Evolutionary conservation across 2,888 invertebrate genomes (phyloP), one percentile per base, ranked within the genome.

Genomic region (Camptogramma bilineatum): DNA sequence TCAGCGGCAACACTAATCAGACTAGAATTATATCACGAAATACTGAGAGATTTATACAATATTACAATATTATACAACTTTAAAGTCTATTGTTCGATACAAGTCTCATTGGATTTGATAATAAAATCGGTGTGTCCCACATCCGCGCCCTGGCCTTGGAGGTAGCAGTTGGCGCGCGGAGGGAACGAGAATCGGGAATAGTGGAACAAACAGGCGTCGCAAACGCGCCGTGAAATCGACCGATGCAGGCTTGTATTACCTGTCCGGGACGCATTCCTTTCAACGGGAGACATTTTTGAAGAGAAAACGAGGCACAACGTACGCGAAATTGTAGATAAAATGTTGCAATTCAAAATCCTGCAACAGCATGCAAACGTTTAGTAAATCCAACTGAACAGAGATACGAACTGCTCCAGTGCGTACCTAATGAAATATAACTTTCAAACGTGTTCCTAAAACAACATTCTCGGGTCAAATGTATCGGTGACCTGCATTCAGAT

Each of bases 161-260:
- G 51, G 44, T 13, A 51, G 51, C 44, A 28, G 44, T 16, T 19
- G 46, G 52, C 19, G 9, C 31, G 19, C 18, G 52, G 19, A 10
- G 0, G 52, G 21, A 10, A 16, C 8, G 28, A 39, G 21, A 18
- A 46, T 51, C 17, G 42, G 7, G 42, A 50, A 17, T 57, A 52
- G 59, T 52, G 69, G 73, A 73, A 73, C 75, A 73, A 77, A 77
- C 80, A 74, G 73, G 77, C 72, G 69, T 69, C 75, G 66, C 74
- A 77, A 82, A 81, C 74, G 79, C 76, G 73, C 74, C 81, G 79
- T 82, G 78, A 83, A 83, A 84, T 82, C 76, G 76, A 77, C 72
- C 70, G 71, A 60, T 8, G 72, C 73, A 66, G 68, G 64, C 73
- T 75, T 62, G 66, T 64, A 64, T 70, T 68, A 42, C 47, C 61